Evolutionary conservation across 2,113 vertebrate genomes (phyloP), one percentile per base, ranked within the genome.

Genomic region (Scopus umbretta): DNA sequence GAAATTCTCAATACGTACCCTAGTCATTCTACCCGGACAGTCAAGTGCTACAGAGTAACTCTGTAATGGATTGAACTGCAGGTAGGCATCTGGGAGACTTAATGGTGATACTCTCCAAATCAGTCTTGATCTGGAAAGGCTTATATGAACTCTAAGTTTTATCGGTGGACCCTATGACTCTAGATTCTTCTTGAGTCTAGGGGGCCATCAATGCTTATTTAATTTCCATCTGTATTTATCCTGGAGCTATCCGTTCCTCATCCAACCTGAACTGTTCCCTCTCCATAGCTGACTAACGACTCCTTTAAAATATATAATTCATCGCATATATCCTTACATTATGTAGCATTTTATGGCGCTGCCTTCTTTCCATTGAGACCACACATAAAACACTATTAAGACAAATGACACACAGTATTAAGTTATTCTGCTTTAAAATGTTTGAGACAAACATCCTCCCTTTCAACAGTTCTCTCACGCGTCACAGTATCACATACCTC

Each of bases 61-160:
- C 49, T 1, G 0, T 3, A 32, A n/a, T 5, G 11, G 42, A 42
- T 82, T 42, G 36, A 40, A 10, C 52, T 38, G 34, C 52, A 76
- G 72, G 8, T 6, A 45, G 25, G n/a, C 27, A 71, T 27, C 32
- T 0, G 2, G 30, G 43, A 14, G 7, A 19, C 29, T 26, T 58
- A 15, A 43, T 1, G 27, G 34, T 16, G 30, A 30, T 9, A 13
- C 10, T 59, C 27, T 49, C 49, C 38, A 59, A 52, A 30, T 8
- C n/a, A 43, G n/a, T 14, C 16, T 22, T 18, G 15, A 53, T 55
- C 43, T 59, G 25, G 80, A 38, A 25, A 55, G 55, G 18, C 40
- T 47, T 32, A 6, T 6, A 20, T 0, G 0, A 43, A 29, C 17
- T 27, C 4, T 1, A 49, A 20, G 16, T 21, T 52, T 63, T n/a